phyloP scores from a whole-genome alignment of 1,140 invertebrate species.

The Eubasilissa regina region DNA sequence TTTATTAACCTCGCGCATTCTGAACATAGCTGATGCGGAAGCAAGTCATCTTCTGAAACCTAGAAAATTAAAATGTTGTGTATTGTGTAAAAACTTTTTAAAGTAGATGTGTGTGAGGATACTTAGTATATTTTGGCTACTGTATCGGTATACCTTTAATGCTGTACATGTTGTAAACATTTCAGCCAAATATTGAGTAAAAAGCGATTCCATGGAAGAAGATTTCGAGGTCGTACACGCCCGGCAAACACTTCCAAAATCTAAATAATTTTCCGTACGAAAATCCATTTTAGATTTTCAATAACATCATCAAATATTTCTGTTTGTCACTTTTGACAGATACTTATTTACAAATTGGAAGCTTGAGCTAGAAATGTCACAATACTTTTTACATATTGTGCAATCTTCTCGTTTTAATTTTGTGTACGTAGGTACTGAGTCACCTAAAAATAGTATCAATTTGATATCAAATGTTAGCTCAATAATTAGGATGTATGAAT shows the following conservation, averaged over 20 bases:
- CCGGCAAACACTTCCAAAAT: constrained; percentile 35
- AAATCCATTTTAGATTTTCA: constrained; percentile 17
- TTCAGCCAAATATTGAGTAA: constrained; percentile 14
- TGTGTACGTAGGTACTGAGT: too few species aligned
- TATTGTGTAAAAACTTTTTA: not conserved
- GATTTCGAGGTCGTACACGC: constrained; percentile 31
- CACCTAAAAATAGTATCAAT: too few species aligned
- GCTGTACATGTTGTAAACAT: constrained; percentile 37
- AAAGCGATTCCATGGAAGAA: constrained; percentile 27
- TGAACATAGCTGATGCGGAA: constrained; percentile 34
- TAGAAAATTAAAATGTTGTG: not conserved
- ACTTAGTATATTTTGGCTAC: too few species aligned
- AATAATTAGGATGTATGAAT: too few species aligned
- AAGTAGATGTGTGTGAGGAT: too few species aligned
- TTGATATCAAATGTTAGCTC: too few species aligned
- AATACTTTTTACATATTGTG: too few species aligned
- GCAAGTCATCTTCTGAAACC: constrained; percentile 32
- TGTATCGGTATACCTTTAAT: constrained; percentile 9
- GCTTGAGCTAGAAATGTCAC: too few species aligned
- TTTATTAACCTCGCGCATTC: constrained; percentile 24
- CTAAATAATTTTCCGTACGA: not conserved
- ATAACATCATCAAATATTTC: too few species aligned
- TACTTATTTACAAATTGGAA: too few species aligned
- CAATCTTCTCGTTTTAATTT: too few species aligned
- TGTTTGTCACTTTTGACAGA: too few species aligned